Percentiles rank a stretch among this genome's conserved stretches.
These are phyloP conservation scores for Agriopis aurantiaria DNA, from an alignment of 2,888 invertebrate species.

Conservation along the genomic window DNA sequence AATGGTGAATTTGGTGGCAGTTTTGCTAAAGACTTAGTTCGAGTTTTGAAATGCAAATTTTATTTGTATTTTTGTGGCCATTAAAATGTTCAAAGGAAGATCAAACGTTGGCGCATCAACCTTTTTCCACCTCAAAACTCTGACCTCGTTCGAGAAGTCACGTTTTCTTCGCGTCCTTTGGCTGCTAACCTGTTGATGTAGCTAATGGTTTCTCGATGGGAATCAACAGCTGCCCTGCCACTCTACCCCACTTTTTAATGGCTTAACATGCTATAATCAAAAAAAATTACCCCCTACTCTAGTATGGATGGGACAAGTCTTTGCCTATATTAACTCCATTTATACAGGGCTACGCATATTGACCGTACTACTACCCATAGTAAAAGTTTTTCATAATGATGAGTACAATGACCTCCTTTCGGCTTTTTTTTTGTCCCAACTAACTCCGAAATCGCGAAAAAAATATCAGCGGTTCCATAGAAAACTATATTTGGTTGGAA, in stretches of 20 bases:
- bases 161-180: constrained; percentile 2
- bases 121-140: constrained; percentile 6
- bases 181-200: constrained; percentile 26
- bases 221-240: constrained; percentile 9
- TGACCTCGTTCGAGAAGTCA: constrained; percentile 13
- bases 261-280: neutral
- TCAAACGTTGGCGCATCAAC: neutral
- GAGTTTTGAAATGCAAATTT: neutral
- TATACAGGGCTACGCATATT: too few relatives aligned
- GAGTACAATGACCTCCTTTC: too few relatives aligned
- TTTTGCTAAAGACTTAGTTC: neutral
- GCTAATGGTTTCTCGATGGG: constrained; percentile 18
- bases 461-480: too few relatives aligned
- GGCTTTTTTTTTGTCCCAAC: too few relatives aligned
- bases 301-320: neutral
- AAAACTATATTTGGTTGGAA: too few relatives aligned
- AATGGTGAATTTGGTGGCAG: too few relatives aligned
- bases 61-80: neutral
- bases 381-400: too few relatives aligned
- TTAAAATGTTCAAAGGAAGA: neutral
- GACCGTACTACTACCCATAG: too few relatives aligned
- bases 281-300: neutral
- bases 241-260: neutral
- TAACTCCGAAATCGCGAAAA: too few relatives aligned
- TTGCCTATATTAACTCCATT: too few relatives aligned